These are phyloP conservation scores for Calliphora vicina DNA, from an alignment of 1,140 invertebrate genomes.

Conservation along the genomic window DNA sequence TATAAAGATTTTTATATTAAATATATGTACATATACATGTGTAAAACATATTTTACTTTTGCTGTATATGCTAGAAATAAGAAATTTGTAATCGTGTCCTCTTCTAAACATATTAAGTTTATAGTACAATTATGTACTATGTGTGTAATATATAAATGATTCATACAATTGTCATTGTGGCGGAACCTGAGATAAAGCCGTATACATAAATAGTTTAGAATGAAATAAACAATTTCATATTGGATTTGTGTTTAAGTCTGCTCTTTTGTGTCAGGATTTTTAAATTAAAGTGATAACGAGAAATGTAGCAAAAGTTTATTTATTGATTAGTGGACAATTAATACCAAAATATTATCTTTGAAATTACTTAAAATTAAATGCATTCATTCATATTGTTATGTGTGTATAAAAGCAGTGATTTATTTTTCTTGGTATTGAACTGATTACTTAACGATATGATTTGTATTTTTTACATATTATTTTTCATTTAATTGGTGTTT, in stretches of 20 bases:
- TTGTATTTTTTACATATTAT: not conserved
- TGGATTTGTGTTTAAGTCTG: not conserved
- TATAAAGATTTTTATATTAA: not conserved
- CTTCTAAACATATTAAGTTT: too few species aligned
- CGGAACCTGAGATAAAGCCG: too few species aligned
- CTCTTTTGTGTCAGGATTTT: not conserved
- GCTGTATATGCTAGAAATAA: not conserved
- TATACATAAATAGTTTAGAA: not conserved
- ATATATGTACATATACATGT: not conserved
- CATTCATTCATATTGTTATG: not conserved
- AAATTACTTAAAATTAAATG: not conserved
- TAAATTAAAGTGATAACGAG: not conserved
- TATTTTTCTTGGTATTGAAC: not conserved
- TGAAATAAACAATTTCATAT: not conserved
- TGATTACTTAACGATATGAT: not conserved
- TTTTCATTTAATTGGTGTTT: not conserved
- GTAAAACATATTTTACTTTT: too few species aligned
- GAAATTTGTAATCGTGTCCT: not conserved
- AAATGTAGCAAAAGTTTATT: not conserved
- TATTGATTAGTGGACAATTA: not conserved
- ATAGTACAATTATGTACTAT: too few species aligned
- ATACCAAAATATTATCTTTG: not conserved
- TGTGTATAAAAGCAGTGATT: constrained; percentile 1
- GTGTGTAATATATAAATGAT: too few species aligned
- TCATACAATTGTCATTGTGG: too few species aligned